Base-by-base conservation (phyloP, 2,113 vertebrate genomes). In the Anarrhichthys ocellatus region DNA sequence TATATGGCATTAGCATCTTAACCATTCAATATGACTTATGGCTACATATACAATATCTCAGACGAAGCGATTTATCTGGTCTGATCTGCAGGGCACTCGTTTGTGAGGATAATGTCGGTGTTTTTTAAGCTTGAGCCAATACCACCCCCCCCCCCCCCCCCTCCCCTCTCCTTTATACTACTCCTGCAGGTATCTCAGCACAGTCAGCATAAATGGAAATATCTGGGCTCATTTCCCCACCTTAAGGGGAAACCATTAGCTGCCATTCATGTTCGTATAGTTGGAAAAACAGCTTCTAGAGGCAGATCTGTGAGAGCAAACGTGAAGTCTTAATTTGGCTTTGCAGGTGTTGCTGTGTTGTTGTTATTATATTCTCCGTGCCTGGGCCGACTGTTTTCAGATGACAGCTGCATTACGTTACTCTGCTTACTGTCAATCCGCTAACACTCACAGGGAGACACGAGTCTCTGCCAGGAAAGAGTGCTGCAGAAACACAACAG, bases 341-440 rank as follows among this genome's bases (percentile, higher is more conserved):
- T 65, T 67, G 38, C 67, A 36, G 3, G 63, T 0, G 24, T 40
- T 76, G 76, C 74, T 50, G 64, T 64, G 67, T 76, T 76, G 59
- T 81, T 73, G 78, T 88, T 79, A 58, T 74, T 34, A 34, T 34
- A 34, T 81, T 80, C 85, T 10, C 69, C 10, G 48, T 46, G 75
- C 40, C 46, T 38, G 68, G 29, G 67, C 56, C 44, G 52, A 44
- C 42, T 80, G 69, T 74, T 58, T 79, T 72, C 61, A 46, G 40
- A 80, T 59, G 46, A 61, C 77, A 76, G 66, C 80, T 69, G 82
- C 73, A 59, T 76, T 84, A 74, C 20, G 29, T 68, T 63, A 48
- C 65, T 64, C 82, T 83, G 86, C 84, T 86, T 83, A 80, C 64
- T 78, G 87, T 87, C 92, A 88, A 62, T 71, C 54, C 27, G 69